Evolutionary conservation across 2,888 invertebrate species (phyloP), one percentile per base, ranked within the genome.

Genomic region (Eristalis arbustorum): DNA sequence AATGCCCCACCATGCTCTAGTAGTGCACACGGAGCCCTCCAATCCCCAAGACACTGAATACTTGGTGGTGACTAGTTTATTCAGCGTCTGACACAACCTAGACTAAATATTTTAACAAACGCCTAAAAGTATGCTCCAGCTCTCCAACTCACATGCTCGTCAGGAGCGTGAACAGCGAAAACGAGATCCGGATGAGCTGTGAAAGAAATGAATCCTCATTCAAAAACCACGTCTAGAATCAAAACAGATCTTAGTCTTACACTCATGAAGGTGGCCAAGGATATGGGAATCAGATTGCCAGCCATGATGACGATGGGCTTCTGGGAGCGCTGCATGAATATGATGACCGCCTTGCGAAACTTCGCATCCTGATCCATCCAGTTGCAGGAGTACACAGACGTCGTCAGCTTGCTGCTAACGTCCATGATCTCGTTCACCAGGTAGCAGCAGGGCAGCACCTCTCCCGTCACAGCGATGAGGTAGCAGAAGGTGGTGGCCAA

Each of bases 271-370:
- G 90, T 89, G 37, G 89, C 88, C 73, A 90, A 73, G 1, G 89
- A 89, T 1, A 90, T 87, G 5, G 89, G 89, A 37, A 89, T 88
- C 85, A 90, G 67, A 73, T 88, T 82, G 2, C 89, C 90, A 11
- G 90, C 90, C 81, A 88, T 69, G 8, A 90, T 84, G 0, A 80
- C 72, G 11, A 80, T 88, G 1, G 69, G 59, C 31, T 85, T 88
- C 67, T 90, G 90, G 0, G 90, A 88, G 62, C 89, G 88, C 66
- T 90, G 89, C 90, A 90, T 90, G 49, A 90, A 90, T 63, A 90
- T 90, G 6, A 90, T 90, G 14, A 90, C 71, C 11, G 89, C 88
- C 71, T 88, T 89, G 1, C 90, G 89, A 69, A 90, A 90, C 64
- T 77, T 81, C 1, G 56, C 28, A 83, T 90, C 73, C 76, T 90